Conservation (phyloP, 2,888 invertebrate genomes). For the Epistrophe eligans region DNA sequence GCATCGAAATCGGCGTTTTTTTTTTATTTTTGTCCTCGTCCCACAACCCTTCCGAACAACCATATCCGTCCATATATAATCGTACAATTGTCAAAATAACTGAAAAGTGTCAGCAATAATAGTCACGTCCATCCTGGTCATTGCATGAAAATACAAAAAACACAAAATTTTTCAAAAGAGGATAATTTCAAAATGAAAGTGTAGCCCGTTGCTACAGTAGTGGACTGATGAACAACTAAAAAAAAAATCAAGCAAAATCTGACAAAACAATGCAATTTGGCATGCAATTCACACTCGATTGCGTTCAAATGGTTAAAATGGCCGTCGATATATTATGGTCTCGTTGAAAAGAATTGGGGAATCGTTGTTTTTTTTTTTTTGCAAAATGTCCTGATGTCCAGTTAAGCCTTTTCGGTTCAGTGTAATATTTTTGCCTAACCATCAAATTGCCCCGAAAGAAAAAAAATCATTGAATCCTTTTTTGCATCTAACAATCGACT, state of each 20-base stretch:
- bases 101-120: conserved; percentile 70
- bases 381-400: conserved; percentile 4
- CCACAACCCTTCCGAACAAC: not conserved
- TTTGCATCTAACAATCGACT: conserved; percentile 63
- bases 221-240: conserved; percentile 4
- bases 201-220: conserved; percentile 23
- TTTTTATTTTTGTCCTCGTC: not conserved
- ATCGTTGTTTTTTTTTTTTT: conserved; percentile 31
- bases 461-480: conserved; percentile 49
- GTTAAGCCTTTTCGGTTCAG: not conserved
- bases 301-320: conserved; percentile 55
- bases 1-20: conserved; percentile 67
- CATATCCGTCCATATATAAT: conserved; percentile 25
- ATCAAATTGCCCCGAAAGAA: conserved; percentile 38
- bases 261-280: conserved; percentile 74
- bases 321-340: conserved; percentile 15
- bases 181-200: conserved; percentile 44
- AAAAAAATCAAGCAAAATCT: conserved; percentile 32
- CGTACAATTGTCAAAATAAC: conserved; percentile 64
- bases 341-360: conserved; percentile 42
- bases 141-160: conserved; percentile 23
- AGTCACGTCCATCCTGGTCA: conserved; percentile 27
- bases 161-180: conserved; percentile 30
- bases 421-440: conserved; percentile 45
- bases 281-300: conserved; percentile 75